Evolutionary conservation across 2,797 vertebrate genomes (phyloP).

Genomic region (Rousettus madagascariensis): DNA sequence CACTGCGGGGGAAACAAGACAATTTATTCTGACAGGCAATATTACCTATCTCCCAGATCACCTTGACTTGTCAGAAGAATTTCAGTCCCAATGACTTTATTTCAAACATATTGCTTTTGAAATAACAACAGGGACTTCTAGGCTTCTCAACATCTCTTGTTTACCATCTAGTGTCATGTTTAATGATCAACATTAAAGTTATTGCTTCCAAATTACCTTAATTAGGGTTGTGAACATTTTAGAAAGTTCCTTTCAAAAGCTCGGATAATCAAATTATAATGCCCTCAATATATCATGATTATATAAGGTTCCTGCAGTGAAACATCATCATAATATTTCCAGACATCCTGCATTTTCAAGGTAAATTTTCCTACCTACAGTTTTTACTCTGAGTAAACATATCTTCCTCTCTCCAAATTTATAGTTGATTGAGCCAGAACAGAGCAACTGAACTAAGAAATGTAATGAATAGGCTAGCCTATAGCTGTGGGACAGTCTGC

Average conservation of each 20-base stretch:
- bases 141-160: slow-evolving; percentile 29
- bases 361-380: neutral
- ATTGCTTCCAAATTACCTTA: slow-evolving; percentile 66
- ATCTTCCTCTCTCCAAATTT: neutral
- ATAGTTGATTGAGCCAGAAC: neutral
- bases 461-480: neutral
- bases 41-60: neutral
- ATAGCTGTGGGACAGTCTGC: fast-evolving
- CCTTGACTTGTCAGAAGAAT: neutral
- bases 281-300: slow-evolving; percentile 16
- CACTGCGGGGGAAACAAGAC: neutral
- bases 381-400: neutral
- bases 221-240: slow-evolving; percentile 55
- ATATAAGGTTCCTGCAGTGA: slow-evolving; percentile 20
- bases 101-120: slow-evolving; percentile 50
- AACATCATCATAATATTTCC: slow-evolving; percentile 8
- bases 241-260: slow-evolving; percentile 49
- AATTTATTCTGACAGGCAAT: slow-evolving; percentile 37
- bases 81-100: slow-evolving; percentile 27
- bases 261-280: slow-evolving; percentile 55
- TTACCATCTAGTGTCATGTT: slow-evolving; percentile 56
- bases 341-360: neutral
- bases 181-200: slow-evolving; percentile 66
- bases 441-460: neutral
- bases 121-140: slow-evolving; percentile 42